phyloP scores from a whole-genome alignment of 2,888 invertebrate species.

The Leistus spinibarbis region DNA sequence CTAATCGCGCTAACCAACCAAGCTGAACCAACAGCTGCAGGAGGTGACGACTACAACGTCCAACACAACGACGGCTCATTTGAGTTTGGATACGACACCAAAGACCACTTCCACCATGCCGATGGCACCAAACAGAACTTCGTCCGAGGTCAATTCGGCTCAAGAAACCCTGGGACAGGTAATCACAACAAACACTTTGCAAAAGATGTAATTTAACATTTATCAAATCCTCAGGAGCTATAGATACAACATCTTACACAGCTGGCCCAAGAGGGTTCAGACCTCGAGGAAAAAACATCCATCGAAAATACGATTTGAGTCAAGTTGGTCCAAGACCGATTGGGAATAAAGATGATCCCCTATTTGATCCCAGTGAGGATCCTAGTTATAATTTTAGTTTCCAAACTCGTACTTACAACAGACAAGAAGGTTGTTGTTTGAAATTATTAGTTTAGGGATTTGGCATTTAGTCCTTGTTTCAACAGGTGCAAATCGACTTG shows the following conservation, averaged over 20 bases:
- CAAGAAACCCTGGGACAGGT: constrained; percentile 72
- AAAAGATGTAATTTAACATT: neutral
- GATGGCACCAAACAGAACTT: constrained; percentile 69
- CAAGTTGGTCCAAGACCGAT: constrained; percentile 69
- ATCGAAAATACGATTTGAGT: constrained; percentile 72
- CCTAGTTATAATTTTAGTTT: constrained; percentile 75
- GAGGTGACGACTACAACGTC: constrained; percentile 52
- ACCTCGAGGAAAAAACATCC: constrained; percentile 77
- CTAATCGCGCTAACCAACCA: constrained; percentile 38
- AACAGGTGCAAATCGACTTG: constrained; percentile 52
- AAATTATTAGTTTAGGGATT: constrained; percentile 42
- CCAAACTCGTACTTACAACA: constrained; percentile 69
- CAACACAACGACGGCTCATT: constrained; percentile 75
- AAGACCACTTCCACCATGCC: constrained; percentile 73
- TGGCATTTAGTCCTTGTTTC: neutral
- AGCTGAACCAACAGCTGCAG: constrained; percentile 52
- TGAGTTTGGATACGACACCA: constrained; percentile 75
- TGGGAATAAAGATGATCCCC: constrained; percentile 71
- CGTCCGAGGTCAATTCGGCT: constrained; percentile 74
- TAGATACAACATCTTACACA: constrained; percentile 62
- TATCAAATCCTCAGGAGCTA: constrained; percentile 5
- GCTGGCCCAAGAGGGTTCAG: constrained; percentile 80
- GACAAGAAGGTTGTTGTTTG: constrained; percentile 63
- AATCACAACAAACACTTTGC: neutral
- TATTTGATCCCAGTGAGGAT: constrained; percentile 77